phyloP scores from a whole-genome alignment of 1,140 invertebrate species.

The Diplogasteroides magnus region DNA sequence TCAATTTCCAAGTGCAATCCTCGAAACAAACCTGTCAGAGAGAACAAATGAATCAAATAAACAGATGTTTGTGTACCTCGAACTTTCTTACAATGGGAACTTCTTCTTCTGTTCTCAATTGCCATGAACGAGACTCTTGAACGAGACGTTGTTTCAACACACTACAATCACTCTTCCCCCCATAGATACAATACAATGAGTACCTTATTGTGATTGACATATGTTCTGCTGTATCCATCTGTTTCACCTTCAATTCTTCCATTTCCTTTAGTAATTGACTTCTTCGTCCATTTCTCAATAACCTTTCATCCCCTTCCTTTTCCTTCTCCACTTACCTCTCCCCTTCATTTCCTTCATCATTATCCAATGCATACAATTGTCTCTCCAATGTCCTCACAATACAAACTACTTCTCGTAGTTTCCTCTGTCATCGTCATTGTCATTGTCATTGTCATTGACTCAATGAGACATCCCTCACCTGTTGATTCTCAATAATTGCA shows the following conservation, averaged over 20 bases:
- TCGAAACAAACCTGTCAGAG: constrained; percentile 87
- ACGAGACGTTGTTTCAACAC: neutral
- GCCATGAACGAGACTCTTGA: neutral
- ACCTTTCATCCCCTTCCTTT: neutral
- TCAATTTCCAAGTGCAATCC: constrained; percentile 94
- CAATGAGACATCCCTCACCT: constrained; percentile 64
- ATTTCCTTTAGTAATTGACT: constrained; percentile 61
- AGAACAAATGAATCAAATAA: neutral
- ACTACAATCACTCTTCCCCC: neutral
- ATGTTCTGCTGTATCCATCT: constrained; percentile 80
- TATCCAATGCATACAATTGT: neutral
- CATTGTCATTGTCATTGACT: no score
- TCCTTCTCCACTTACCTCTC: constrained; percentile 4
- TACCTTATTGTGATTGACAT: constrained; percentile 62
- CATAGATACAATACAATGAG: neutral
- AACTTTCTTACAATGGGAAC: neutral
- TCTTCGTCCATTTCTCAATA: neutral
- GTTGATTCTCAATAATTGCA: constrained; percentile 62
- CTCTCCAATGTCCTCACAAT: no score
- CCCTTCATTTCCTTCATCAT: constrained; percentile 1
- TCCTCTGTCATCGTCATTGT: no score
- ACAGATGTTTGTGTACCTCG: neutral
- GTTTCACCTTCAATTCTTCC: constrained; percentile 80
- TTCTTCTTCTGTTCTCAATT: neutral
- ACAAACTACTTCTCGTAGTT: no score